A percentile compares a stretch with the other conserved stretches of the same genome.
These are phyloP conservation scores for Acheta domesticus DNA, from an alignment of 2,888 invertebrate genomes.

Conservation along the genomic window DNA sequence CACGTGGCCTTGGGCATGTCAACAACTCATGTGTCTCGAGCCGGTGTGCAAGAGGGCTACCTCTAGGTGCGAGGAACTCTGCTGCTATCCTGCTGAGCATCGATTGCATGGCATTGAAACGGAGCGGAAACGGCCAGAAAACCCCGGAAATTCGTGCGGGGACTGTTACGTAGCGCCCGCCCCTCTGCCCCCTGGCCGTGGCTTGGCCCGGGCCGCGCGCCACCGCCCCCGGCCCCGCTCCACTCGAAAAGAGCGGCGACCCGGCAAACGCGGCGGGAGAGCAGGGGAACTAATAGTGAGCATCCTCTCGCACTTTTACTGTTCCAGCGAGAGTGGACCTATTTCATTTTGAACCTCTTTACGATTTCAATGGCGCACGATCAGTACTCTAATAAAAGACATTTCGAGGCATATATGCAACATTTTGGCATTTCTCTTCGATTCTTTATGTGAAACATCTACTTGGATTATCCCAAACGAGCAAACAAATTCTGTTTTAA, in stretches of 20 bases:
- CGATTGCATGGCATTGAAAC: slow-evolving; percentile 34
- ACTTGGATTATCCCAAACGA: too few relatives aligned
- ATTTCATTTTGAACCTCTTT: too few relatives aligned
- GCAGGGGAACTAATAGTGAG: too few relatives aligned
- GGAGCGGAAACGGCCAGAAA: slow-evolving; percentile 31
- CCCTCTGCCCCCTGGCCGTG: slow-evolving; percentile 3
- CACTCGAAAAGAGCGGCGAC: neutral
- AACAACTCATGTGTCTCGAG: neutral
- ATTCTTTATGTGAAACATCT: too few relatives aligned
- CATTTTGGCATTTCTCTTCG: too few relatives aligned
- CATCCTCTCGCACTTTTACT: too few relatives aligned
- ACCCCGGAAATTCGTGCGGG: slow-evolving; percentile 32
- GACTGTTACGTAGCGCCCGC: slow-evolving; percentile 23
- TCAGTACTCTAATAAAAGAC: too few relatives aligned
- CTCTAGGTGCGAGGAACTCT: neutral
- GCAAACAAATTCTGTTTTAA: too few relatives aligned
- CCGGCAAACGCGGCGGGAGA: neutral
- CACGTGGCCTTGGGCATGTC: neutral
- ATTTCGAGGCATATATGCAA: too few relatives aligned
- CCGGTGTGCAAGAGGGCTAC: neutral
- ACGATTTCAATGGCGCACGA: too few relatives aligned
- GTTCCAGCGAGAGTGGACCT: too few relatives aligned
- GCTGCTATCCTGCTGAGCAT: slow-evolving; percentile 30
- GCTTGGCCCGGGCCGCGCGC: neutral
- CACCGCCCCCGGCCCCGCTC: neutral